Conservation (phyloP, 2,888 invertebrate species). For the Dasysyrphus tricinctus region DNA sequence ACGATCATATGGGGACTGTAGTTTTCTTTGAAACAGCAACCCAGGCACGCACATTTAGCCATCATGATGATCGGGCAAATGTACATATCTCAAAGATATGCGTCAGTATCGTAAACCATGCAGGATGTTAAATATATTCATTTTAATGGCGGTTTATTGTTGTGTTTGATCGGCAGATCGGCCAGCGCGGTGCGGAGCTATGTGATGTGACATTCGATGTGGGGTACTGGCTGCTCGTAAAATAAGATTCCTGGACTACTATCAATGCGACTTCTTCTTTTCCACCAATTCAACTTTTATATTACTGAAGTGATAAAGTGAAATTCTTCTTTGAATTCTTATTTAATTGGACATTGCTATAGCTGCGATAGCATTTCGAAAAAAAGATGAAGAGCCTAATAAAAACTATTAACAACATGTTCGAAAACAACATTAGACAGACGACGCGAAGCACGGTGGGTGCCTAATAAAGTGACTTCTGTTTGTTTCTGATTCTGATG, state of each 20-base stretch:
- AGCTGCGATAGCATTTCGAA: conserved; percentile 42
- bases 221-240: conserved; percentile 50
- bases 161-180: conserved; percentile 17
- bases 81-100: conserved; percentile 20
- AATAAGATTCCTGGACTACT: conserved; percentile 54
- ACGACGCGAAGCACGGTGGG: not conserved
- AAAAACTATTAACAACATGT: conserved; percentile 73
- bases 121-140: conserved; percentile 54
- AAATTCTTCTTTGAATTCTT: conserved; percentile 63
- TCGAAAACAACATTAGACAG: conserved; percentile 44
- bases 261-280: conserved; percentile 57
- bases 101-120: conserved; percentile 49
- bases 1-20: conserved; percentile 26
- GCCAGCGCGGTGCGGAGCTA: not conserved
- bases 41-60: conserved; percentile 56
- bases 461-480: conserved; percentile 59
- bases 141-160: conserved; percentile 62
- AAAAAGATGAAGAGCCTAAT: conserved; percentile 71
- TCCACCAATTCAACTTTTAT: conserved; percentile 41
- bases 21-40: conserved; percentile 33
- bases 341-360: conserved; percentile 63
- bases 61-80: conserved; percentile 4
- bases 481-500: conserved; percentile 19
- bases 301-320: conserved; percentile 66
- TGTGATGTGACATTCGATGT: not conserved